These are phyloP conservation scores for Lagodon rhomboides DNA, from an alignment of 2,797 vertebrate species.

Conservation along the genomic window DNA sequence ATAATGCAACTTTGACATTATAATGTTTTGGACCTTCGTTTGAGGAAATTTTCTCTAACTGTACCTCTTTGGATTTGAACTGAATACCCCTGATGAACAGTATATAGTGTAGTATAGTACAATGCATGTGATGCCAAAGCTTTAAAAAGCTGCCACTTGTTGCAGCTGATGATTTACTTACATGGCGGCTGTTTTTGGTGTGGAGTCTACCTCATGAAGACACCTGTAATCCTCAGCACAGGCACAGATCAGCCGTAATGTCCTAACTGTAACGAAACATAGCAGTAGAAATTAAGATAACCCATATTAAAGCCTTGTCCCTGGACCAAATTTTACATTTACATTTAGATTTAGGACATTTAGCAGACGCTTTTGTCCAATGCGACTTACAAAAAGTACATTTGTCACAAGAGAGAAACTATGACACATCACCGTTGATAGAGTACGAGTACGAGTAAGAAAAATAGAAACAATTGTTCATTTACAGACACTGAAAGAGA, in stretches of 20 bases:
- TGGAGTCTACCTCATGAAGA: conserved; percentile 74
- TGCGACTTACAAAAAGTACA: too few relatives aligned
- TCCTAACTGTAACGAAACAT: conserved; percentile 83
- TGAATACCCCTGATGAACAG: too few relatives aligned
- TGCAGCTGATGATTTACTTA: conserved; percentile 81
- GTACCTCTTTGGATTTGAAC: too few relatives aligned
- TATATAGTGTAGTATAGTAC: neutral
- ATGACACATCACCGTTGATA: too few relatives aligned
- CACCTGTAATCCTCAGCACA: conserved; percentile 92
- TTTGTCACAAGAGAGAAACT: too few relatives aligned
- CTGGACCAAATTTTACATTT: neutral
- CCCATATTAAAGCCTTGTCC: neutral
- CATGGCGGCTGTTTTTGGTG: conserved; percentile 87
- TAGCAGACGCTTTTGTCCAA: too few relatives aligned
- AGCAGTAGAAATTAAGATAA: neutral
- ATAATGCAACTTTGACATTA: too few relatives aligned
- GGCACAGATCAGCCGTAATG: conserved; percentile 91
- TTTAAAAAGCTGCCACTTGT: neutral
- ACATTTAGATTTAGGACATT: too few relatives aligned
- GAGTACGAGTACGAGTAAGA: too few relatives aligned
- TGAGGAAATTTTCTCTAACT: too few relatives aligned
- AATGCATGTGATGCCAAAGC: neutral
- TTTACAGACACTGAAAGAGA: neutral
- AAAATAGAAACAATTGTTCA: too few relatives aligned
- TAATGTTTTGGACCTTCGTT: too few relatives aligned